These are phyloP conservation scores for Zaprionus taronus DNA, from an alignment of 1,140 invertebrate species.

Conservation along the genomic window DNA sequence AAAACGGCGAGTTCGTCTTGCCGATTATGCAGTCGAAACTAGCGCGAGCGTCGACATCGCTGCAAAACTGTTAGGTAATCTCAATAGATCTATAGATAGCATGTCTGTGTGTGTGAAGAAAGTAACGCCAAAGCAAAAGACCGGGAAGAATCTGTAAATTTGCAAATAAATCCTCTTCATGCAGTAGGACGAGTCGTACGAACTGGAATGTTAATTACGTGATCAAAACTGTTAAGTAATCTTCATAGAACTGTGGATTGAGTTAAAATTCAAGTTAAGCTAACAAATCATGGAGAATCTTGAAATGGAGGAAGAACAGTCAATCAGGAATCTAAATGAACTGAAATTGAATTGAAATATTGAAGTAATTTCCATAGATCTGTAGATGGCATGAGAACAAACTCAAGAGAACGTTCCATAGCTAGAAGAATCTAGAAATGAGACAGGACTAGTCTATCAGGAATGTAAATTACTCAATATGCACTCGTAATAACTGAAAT, in stretches of 20 bases:
- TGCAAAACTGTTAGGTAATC: constrained; percentile 32
- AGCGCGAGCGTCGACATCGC: constrained; percentile 37
- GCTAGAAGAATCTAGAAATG: too few relatives aligned
- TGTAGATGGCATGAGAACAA: too few relatives aligned
- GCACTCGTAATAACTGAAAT: too few relatives aligned
- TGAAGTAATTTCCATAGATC: too few relatives aligned
- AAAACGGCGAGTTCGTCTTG: constrained; percentile 26
- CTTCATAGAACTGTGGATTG: background rate
- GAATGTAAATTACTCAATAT: too few relatives aligned
- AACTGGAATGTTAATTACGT: background rate
- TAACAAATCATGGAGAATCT: too few relatives aligned
- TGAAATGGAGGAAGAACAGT: too few relatives aligned
- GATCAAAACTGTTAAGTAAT: background rate
- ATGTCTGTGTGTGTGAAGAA: background rate
- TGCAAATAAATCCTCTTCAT: background rate
- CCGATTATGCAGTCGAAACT: constrained; percentile 50
- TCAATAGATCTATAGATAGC: constrained; percentile 3
- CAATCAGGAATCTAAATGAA: too few relatives aligned
- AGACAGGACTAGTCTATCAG: too few relatives aligned
- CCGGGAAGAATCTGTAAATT: constrained; percentile 1
- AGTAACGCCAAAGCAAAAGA: background rate
- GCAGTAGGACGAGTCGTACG: background rate
- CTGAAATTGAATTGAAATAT: too few relatives aligned
- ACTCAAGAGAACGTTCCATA: too few relatives aligned
- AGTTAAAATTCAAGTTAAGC: too few relatives aligned